Conservation (phyloP, 1,140 invertebrate species). For the Lordiphosa stackelbergi region DNA sequence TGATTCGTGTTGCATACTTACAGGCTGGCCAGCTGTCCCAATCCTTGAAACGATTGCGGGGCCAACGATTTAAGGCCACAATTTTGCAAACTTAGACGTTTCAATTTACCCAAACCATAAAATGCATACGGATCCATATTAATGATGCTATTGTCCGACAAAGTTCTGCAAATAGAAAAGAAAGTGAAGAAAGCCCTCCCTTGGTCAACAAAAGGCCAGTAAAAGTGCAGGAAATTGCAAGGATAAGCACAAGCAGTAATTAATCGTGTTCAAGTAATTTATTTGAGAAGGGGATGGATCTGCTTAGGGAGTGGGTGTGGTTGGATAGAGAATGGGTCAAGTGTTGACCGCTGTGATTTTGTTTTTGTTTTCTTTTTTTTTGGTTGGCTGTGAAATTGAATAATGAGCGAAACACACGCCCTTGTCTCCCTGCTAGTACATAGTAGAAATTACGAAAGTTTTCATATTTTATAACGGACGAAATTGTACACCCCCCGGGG, state of each 20-base stretch:
- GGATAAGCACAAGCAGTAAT: constrained; percentile 54
- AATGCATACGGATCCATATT: constrained; percentile 79
- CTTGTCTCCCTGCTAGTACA: constrained; percentile 27
- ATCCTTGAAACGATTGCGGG: constrained; percentile 77
- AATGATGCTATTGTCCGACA: constrained; percentile 80
- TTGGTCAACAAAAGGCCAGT: constrained; percentile 55
- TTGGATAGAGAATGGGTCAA: constrained; percentile 23
- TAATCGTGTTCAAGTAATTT: constrained; percentile 71
- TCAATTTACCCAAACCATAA: constrained; percentile 78
- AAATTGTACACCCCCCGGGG: constrained; percentile 18
- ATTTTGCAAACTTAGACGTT: constrained; percentile 80
- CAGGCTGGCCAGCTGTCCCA: constrained; percentile 79
- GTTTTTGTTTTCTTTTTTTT: constrained; percentile 7
- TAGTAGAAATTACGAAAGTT: constrained; percentile 58
- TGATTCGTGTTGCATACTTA: constrained; percentile 77
- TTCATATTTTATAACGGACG: constrained; percentile 41
- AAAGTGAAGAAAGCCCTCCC: constrained; percentile 42
- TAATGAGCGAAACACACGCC: constrained; percentile 58
- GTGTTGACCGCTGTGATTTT: constrained; percentile 63
- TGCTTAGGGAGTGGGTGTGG: constrained; percentile 2
- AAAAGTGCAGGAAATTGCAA: constrained; percentile 67
- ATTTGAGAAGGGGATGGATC: constrained; percentile 30
- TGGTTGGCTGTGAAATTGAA: constrained; percentile 66
- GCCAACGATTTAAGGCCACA: constrained; percentile 79
- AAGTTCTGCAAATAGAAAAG: constrained; percentile 78